Conservation (phyloP, 1,140 invertebrate species). For the Orussus abietinus region DNA sequence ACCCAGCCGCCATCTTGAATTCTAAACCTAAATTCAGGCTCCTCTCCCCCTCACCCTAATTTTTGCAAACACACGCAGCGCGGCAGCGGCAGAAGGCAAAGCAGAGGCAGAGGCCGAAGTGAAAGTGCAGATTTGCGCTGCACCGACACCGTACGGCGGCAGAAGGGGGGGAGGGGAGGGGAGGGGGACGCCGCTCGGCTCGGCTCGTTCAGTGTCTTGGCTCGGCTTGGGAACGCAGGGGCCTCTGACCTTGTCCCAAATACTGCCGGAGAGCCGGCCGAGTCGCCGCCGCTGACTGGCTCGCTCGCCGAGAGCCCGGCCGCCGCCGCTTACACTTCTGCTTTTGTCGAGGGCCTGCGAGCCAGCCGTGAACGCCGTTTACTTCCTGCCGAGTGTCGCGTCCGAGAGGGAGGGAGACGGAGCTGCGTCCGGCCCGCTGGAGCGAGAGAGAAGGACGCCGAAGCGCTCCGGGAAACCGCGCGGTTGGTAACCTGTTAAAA, state of each 20-base stretch:
- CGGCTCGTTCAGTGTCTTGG: constrained; percentile 34
- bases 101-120: constrained; percentile 27
- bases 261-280: constrained; percentile 35
- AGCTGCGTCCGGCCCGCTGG: too few species aligned
- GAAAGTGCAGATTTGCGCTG: constrained; percentile 44
- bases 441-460: too few species aligned
- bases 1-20: too few species aligned
- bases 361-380: too few species aligned
- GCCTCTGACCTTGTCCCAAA: constrained; percentile 55
- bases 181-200: not conserved
- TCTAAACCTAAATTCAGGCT: too few species aligned
- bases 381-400: too few species aligned
- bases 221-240: constrained; percentile 31
- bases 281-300: constrained; percentile 26
- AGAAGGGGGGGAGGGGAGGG: not conserved
- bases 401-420: too few species aligned
- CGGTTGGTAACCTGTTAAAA: too few species aligned
- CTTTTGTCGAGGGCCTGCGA: too few species aligned
- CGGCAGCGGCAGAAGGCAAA: constrained; percentile 10
- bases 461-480: too few species aligned
- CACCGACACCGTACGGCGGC: constrained; percentile 1
- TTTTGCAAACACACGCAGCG: constrained; percentile 39
- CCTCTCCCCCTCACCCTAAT: too few species aligned
- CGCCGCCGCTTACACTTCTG: not conserved
- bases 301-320: not conserved